A percentile compares a stretch with the other conserved stretches of the same genome.
Evolutionary conservation across 2,113 vertebrate species (phyloP).

Genomic region (Pseudorasbora parva): DNA sequence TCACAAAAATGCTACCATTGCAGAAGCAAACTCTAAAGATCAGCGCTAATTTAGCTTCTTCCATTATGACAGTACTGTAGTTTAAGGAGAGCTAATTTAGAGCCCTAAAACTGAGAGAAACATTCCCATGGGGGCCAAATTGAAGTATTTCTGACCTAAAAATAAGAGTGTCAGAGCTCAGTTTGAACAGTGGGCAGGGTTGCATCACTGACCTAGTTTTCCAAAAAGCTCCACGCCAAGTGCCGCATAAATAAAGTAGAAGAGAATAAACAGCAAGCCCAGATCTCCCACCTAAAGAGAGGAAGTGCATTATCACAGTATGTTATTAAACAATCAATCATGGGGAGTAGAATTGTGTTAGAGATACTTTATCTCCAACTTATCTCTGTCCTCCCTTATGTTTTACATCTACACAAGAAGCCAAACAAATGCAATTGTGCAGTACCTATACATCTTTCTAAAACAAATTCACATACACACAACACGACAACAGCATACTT

Average conservation of each 20-base stretch:
- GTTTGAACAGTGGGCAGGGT: conserved; percentile 42
- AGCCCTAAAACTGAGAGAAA: conserved; percentile 29
- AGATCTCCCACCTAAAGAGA: conserved; percentile 93
- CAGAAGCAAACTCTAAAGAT: conserved; percentile 31
- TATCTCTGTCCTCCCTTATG: not conserved
- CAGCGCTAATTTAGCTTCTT: conserved; percentile 39
- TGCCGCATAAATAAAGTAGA: conserved; percentile 99
- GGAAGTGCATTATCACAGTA: conserved; percentile 31
- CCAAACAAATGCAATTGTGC: too few relatives aligned
- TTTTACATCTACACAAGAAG: too few relatives aligned
- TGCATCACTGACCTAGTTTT: conserved; percentile 89
- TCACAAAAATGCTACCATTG: conserved; percentile 33
- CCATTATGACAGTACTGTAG: conserved; percentile 8
- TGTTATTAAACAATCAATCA: conserved; percentile 28
- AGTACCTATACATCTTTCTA: too few relatives aligned
- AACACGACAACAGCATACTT: not conserved
- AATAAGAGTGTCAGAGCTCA: conserved; percentile 43
- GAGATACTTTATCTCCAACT: conserved; percentile 7
- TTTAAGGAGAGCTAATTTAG: too few relatives aligned
- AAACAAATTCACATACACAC: conserved; percentile 14
- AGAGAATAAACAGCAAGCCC: conserved; percentile 98
- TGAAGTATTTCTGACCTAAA: conserved; percentile 40
- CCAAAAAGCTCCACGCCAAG: conserved; percentile 98
- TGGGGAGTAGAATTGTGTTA: not conserved
- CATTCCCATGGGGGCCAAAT: conserved; percentile 38